These are phyloP conservation scores for Drosophila nannoptera DNA, from an alignment of 1,140 invertebrate genomes.

Conservation along the genomic window DNA sequence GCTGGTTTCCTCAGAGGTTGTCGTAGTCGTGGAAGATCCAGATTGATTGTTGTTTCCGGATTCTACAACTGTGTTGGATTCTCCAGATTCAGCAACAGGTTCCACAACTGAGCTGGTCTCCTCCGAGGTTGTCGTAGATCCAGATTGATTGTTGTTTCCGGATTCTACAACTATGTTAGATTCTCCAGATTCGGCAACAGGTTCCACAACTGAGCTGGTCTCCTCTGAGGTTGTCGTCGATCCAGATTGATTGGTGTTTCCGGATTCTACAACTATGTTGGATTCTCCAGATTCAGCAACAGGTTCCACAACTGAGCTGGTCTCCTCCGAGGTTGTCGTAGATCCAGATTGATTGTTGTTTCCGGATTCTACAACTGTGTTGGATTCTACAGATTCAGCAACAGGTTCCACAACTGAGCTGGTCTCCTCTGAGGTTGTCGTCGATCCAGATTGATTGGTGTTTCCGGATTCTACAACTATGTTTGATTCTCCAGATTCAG, in stretches of 20 bases:
- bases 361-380: constrained; percentile 6
- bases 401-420: neutral
- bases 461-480: too few relatives aligned
- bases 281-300: neutral
- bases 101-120: neutral
- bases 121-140: constrained; percentile 21
- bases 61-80: neutral
- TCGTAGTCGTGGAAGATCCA: neutral
- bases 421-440: constrained; percentile 11
- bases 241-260: neutral
- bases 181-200: neutral
- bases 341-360: constrained; percentile 1
- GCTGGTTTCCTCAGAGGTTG: neutral
- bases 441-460: neutral
- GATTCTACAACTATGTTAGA: neutral
- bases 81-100: neutral
- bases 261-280: neutral
- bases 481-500: neutral
- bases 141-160: constrained; percentile 6
- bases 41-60: constrained; percentile 6
- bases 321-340: neutral
- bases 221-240: neutral
- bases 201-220: neutral
- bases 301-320: neutral
- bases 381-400: neutral